Evolutionary conservation across 2,113 vertebrate species (phyloP).

Genomic region (Atlantisia rogersi): DNA sequence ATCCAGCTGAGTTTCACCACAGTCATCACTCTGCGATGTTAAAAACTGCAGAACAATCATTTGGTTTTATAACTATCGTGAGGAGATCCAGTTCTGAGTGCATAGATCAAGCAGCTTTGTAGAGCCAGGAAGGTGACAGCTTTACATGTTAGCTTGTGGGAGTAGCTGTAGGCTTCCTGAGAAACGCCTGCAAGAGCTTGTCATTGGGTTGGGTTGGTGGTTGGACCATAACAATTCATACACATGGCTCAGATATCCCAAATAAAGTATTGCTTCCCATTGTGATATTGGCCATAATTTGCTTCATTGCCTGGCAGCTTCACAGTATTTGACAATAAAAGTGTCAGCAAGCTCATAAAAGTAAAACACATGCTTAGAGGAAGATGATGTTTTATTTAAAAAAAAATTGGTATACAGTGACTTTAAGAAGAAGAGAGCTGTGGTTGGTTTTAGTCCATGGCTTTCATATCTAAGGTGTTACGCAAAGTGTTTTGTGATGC

Average conservation of each 20-base stretch:
- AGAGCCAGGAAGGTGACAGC: neutral
- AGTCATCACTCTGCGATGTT: accelerated
- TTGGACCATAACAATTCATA: slow-evolving; percentile 1
- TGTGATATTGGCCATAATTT: slow-evolving; percentile 57
- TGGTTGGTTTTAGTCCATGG: neutral
- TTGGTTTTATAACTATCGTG: neutral
- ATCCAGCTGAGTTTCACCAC: neutral
- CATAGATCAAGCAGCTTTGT: neutral
- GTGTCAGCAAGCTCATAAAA: slow-evolving; percentile 63
- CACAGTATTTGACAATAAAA: slow-evolving; percentile 62
- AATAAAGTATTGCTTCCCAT: slow-evolving; percentile 46
- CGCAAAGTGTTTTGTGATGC: neutral
- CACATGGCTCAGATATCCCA: slow-evolving; percentile 34
- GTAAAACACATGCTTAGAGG: slow-evolving; percentile 46
- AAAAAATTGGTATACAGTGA: neutral
- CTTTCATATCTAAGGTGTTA: neutral
- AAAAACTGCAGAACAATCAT: neutral
- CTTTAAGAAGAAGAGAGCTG: neutral
- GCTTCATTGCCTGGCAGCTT: slow-evolving; percentile 58
- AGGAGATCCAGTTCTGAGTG: neutral
- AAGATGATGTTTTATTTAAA: slow-evolving; percentile 7
- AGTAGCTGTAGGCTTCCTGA: neutral
- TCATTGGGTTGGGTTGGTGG: slow-evolving; percentile 19
- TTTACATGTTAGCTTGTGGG: neutral
- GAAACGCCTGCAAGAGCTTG: slow-evolving; percentile 46